Conservation (phyloP, 2,797 vertebrate genomes). For the Coregonus suidteri region DNA sequence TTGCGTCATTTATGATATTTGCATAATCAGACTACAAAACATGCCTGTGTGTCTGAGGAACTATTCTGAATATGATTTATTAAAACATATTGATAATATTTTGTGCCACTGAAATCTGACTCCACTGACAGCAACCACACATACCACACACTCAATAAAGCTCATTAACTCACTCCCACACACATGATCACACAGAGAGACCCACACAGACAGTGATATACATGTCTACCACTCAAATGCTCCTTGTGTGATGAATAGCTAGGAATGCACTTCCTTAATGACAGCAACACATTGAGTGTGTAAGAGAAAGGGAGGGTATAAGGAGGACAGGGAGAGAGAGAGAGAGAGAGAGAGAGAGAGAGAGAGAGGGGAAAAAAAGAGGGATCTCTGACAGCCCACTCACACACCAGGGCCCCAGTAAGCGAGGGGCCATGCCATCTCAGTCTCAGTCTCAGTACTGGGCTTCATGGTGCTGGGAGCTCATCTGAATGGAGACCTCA, state of each 20-base stretch:
- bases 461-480: not conserved
- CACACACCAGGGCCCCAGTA: not conserved
- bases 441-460: not conserved
- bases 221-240: not conserved
- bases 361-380: not conserved
- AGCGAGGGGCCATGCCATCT: not conserved
- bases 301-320: not conserved
- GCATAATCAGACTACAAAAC: too few species aligned
- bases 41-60: not conserved
- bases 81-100: not conserved
- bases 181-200: too few species aligned
- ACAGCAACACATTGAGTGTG: not conserved
- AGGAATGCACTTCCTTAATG: not conserved
- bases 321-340: not conserved
- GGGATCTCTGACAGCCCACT: not conserved
- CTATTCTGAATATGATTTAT: not conserved
- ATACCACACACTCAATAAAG: constrained; percentile 8
- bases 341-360: not conserved
- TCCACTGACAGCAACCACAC: constrained; percentile 21
- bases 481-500: not conserved
- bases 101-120: not conserved
- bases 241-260: not conserved
- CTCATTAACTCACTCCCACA: too few species aligned
- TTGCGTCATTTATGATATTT: too few species aligned
- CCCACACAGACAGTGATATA: not conserved